Evolutionary conservation across 2,113 vertebrate species (phyloP), one percentile per base, ranked within the genome.

Genomic region (Microtus pennsylvanicus): DNA sequence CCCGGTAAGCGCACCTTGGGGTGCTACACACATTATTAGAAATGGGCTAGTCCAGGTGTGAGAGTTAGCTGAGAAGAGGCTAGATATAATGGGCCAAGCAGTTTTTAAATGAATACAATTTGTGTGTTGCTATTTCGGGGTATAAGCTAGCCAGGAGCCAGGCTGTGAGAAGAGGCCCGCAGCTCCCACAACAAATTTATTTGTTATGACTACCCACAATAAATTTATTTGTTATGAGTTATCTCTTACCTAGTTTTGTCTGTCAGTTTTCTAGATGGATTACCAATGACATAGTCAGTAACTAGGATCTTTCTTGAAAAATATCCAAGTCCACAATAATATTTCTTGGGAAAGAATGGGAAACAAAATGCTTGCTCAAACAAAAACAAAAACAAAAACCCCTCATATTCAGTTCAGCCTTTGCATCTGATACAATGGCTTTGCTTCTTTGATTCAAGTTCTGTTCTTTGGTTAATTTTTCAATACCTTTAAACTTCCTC

Each of bases 311-410:
- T 92, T 14, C 13, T 69, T 7, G 30, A n/a, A 26, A 75, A 96
- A 58, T 1, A 63, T 11, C 7, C 33, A 28, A 91, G 74, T 55
- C 10, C 67, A 89, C 19, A 90, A 6, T 35, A 90, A 22, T 45
- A 77, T 5, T 69, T 82, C 24, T 16, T 50, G 14, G 45, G 21
- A 86, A 90, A 61, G 2, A 78, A 61, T 2, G 70, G 26, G 87
- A 95, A 85, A 9, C 42, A 76, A 22, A 81, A 17, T 47, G 69
- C 17, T 87, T 81, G 22, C 35, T 77, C 24, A 96, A 96, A 91
- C 5, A 82, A 70, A n/a, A 72, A 72, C 6, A 72, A 19, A 72
- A 33, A 70, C 33, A 70, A 8, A 3, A 70, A n/a, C 65, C 33
- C 38, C 8, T 86, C 61, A 74, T 45, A 45, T 69, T 86, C 8